A percentile compares a stretch with the other conserved stretches of the same genome.
Evolutionary conservation across 2,888 invertebrate genomes (phyloP).

Genomic region (Patella caerulea): DNA sequence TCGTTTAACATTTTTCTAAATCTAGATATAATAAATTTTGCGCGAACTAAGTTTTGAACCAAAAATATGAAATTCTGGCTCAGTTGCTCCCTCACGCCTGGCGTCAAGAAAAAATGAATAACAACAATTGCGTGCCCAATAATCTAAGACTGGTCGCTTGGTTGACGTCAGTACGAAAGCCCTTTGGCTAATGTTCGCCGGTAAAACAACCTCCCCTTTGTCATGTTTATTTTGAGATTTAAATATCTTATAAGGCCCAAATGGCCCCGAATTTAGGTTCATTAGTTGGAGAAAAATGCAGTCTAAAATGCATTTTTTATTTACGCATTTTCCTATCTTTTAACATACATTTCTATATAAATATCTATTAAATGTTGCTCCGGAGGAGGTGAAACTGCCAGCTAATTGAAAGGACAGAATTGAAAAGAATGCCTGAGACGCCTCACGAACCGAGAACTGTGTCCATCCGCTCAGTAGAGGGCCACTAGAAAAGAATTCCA

Average conservation of each 20-base stretch:
- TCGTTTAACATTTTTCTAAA: conserved; percentile 24
- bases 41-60: conserved; percentile 28
- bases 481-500: conserved; percentile 62
- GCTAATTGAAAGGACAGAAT: conserved; percentile 67
- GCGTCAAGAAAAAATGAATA: conserved; percentile 52
- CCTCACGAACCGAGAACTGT: conserved; percentile 60
- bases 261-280: neutral
- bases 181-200: conserved; percentile 61
- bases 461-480: conserved; percentile 66
- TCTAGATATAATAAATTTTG: conserved; percentile 29
- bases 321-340: conserved; percentile 1
- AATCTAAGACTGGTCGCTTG: conserved; percentile 62
- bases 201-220: conserved; percentile 50
- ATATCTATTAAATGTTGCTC: conserved; percentile 21
- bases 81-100: conserved; percentile 39
- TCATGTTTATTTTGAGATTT: conserved; percentile 20
- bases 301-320: conserved; percentile 10
- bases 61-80: conserved; percentile 34
- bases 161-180: conserved; percentile 68
- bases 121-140: conserved; percentile 66
- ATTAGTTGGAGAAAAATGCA: conserved; percentile 1
- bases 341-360: conserved; percentile 18
- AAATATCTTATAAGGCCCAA: neutral
- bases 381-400: conserved; percentile 53
- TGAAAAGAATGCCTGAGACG: conserved; percentile 68